Evolutionary conservation across 2,113 vertebrate species (phyloP).

Genomic region (Capreolus pygargus): DNA sequence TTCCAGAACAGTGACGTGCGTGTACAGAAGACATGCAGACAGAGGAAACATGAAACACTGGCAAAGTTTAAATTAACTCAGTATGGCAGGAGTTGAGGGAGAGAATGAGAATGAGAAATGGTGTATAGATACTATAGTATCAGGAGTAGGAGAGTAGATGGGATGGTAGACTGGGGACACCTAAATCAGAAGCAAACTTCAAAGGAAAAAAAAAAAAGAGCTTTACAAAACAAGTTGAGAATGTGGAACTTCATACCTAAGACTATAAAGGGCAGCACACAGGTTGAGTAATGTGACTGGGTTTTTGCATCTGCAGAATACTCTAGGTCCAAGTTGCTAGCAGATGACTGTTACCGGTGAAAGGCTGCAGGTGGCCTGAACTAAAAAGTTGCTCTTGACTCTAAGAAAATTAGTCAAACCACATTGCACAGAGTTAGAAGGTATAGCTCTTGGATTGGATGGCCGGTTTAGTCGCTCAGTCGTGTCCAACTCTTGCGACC

Average conservation of each 20-base stretch:
- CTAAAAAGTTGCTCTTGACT: not conserved
- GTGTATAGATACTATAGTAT: not conserved
- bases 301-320: not conserved
- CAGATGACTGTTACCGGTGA: fast-evolving
- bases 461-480: not conserved
- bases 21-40: not conserved
- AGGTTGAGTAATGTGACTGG: not conserved
- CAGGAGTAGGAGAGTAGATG: not conserved
- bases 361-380: not conserved
- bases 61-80: not conserved
- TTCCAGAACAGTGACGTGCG: not conserved
- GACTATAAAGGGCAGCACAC: not conserved
- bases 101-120: not conserved
- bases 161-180: not conserved
- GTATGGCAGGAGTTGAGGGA: not conserved
- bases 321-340: not conserved
- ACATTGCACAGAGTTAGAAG: not conserved
- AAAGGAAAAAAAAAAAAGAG: not conserved
- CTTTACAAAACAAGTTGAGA: not conserved
- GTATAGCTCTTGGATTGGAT: not conserved
- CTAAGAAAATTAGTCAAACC: not conserved
- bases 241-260: not conserved
- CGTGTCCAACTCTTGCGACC: fast-evolving
- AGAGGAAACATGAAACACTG: not conserved
- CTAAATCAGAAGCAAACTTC: not conserved